Evolutionary conservation across 2,797 vertebrate species (phyloP).

Genomic region (Cephalopachus bancanus): DNA sequence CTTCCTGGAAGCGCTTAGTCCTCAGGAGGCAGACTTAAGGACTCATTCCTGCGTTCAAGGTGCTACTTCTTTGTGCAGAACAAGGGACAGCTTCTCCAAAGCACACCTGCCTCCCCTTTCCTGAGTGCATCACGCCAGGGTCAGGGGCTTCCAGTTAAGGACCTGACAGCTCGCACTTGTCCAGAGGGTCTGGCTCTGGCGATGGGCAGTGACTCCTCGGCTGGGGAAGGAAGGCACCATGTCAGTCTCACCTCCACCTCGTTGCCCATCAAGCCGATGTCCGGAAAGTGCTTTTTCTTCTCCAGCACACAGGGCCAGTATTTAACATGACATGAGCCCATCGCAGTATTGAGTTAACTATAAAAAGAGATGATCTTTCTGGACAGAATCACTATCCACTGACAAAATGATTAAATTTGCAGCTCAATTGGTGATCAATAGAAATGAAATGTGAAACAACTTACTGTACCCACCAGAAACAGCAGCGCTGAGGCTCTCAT

Average conservation of each 20-base stretch:
- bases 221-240: not conserved
- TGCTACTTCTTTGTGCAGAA: not conserved
- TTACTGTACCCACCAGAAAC: not conserved
- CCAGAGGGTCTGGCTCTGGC: not conserved
- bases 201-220: not conserved
- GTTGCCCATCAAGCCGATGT: not conserved
- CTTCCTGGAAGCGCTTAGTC: not conserved
- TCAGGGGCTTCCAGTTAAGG: not conserved
- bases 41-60: not conserved
- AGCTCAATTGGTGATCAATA: conserved; percentile 39
- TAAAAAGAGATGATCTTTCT: conserved; percentile 53
- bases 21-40: not conserved
- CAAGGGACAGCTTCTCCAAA: not conserved
- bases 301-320: not conserved
- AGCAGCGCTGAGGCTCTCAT: not conserved
- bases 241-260: not conserved
- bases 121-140: rapidly evolving
- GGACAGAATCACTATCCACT: conserved; percentile 56
- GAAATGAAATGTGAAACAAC: conserved; percentile 62
- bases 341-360: conserved; percentile 29
- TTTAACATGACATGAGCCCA: not conserved
- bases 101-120: not conserved
- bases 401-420: conserved; percentile 64
- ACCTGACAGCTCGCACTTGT: not conserved
- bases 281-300: not conserved